phyloP scores from a whole-genome alignment of 2,113 vertebrate genomes.

The Sphyrna mokarran region DNA sequence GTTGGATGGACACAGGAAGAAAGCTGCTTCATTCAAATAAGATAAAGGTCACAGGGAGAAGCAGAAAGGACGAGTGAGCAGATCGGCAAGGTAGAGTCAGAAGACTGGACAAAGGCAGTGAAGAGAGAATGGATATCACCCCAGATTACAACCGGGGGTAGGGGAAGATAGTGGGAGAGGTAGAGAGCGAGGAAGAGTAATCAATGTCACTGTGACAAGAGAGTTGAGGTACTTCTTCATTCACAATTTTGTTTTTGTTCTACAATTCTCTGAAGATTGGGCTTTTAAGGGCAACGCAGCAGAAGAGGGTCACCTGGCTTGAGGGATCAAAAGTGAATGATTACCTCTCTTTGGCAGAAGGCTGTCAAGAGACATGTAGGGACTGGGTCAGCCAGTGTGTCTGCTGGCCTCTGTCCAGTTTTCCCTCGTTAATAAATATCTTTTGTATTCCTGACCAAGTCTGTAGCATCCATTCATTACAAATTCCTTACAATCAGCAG shows the following conservation, averaged over 20 bases:
- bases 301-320: too few relatives aligned
- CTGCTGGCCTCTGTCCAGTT: too few relatives aligned
- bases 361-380: too few relatives aligned
- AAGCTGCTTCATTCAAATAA: not conserved
- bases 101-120: not conserved
- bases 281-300: too few relatives aligned
- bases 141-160: not conserved
- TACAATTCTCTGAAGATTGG: too few relatives aligned
- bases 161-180: not conserved
- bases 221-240: not conserved
- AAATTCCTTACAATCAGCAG: not conserved
- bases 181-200: not conserved
- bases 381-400: too few relatives aligned
- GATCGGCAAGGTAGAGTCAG: not conserved
- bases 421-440: too few relatives aligned
- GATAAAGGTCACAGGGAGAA: not conserved
- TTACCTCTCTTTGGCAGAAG: too few relatives aligned
- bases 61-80: not conserved
- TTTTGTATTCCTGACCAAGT: too few relatives aligned
- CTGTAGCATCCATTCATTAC: too few relatives aligned
- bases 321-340: too few relatives aligned
- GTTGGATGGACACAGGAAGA: not conserved
- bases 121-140: not conserved
- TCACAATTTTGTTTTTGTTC: not conserved
- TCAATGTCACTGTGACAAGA: not conserved